phyloP scores from a whole-genome alignment of 2,797 vertebrate species.

The Enteromius radiatus region DNA sequence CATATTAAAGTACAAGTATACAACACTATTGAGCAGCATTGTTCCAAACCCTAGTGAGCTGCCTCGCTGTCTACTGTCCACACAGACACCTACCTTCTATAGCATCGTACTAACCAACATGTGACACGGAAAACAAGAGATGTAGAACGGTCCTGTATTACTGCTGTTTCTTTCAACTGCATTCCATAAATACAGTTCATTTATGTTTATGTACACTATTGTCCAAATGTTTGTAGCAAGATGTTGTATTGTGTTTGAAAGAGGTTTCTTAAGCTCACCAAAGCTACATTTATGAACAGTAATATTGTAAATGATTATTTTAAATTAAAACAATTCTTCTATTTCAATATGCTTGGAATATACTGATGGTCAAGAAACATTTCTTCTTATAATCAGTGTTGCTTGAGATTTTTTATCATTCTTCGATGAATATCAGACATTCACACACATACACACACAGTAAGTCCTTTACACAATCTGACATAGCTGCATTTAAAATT shows the following conservation, averaged over 20 bases:
- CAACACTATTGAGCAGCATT: neutral
- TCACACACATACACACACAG: no score
- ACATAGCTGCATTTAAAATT: no score
- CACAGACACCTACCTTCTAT: neutral
- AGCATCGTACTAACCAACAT: neutral
- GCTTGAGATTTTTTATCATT: neutral
- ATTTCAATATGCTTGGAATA: neutral
- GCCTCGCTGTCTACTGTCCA: neutral
- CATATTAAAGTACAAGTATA: neutral
- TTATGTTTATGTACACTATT: neutral
- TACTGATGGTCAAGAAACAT: neutral
- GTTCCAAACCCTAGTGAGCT: neutral
- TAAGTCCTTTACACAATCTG: no score
- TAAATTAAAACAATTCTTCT: neutral
- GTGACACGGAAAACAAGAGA: neutral
- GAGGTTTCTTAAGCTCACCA: neutral
- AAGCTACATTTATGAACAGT: conserved; percentile 5
- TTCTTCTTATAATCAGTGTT: neutral
- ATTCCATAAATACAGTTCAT: neutral
- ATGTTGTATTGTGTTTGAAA: neutral
- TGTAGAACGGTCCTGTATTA: neutral
- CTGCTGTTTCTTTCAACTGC: neutral
- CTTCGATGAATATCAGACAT: neutral
- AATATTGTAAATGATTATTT: neutral
- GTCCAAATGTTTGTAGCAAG: neutral